Evolutionary conservation across 1,140 invertebrate species (phyloP).

Genomic region (Musca vetustissima): DNA sequence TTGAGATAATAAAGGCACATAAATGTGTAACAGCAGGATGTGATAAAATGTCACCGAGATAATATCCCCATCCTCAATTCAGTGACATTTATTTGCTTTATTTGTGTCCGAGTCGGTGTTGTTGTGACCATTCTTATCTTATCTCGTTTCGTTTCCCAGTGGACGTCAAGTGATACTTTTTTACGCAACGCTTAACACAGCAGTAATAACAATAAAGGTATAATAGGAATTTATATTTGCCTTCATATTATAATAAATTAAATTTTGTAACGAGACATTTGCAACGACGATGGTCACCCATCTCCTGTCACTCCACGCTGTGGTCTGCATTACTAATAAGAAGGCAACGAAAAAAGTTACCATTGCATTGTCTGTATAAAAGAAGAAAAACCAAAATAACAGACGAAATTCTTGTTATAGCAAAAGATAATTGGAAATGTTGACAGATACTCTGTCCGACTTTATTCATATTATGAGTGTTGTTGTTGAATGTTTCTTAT

Average conservation of each 20-base stretch:
- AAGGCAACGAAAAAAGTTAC: no score
- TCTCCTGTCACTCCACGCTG: no score
- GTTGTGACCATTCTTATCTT: background rate
- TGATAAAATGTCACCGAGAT: conserved; percentile 18
- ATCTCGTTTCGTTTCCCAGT: conserved; percentile 4
- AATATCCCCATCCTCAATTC: background rate
- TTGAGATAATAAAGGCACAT: background rate
- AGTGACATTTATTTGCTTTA: background rate
- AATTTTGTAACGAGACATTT: background rate
- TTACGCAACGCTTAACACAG: conserved; percentile 10
- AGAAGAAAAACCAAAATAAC: no score
- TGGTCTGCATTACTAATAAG: no score
- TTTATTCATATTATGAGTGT: no score
- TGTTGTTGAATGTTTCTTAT: no score
- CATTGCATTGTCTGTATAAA: no score
- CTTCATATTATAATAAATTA: conserved; percentile 20
- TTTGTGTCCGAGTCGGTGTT: background rate
- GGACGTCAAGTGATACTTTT: background rate
- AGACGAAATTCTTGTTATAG: no score
- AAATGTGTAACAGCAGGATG: background rate
- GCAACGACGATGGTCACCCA: no score
- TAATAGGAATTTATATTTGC: conserved; percentile 19
- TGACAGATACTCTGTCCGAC: no score
- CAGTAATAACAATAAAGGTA: conserved; percentile 20
- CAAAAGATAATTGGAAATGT: no score